phyloP scores from a whole-genome alignment of 2,113 vertebrate species.

The Irena cyanogastra region DNA sequence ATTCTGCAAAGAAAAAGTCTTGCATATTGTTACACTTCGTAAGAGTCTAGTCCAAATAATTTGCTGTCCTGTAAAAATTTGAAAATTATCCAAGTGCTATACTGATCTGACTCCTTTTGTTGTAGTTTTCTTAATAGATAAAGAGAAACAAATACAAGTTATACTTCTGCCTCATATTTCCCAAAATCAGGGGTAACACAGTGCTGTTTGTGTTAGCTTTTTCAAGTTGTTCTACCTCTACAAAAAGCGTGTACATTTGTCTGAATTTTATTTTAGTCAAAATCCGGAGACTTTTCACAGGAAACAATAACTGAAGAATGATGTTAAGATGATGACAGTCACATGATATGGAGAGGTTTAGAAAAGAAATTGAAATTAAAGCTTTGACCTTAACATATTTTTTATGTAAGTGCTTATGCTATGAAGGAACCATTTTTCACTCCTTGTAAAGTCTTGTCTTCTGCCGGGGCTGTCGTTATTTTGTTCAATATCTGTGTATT shows the following conservation, averaged over 20 bases:
- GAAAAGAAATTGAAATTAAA: background rate
- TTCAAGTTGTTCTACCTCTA: background rate
- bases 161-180: background rate
- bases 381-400: background rate
- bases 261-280: background rate
- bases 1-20: background rate
- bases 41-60: background rate
- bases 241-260: background rate
- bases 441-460: background rate
- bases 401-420: background rate
- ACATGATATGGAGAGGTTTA: background rate
- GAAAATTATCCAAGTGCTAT: background rate
- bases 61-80: background rate
- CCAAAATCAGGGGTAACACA: background rate
- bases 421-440: background rate
- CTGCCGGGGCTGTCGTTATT: background rate
- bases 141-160: background rate
- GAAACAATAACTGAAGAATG: background rate
- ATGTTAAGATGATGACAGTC: background rate
- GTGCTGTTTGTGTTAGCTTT: background rate
- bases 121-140: background rate
- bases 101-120: background rate
- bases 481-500: accelerated
- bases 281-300: background rate
- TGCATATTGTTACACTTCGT: background rate